A percentile compares a stretch with the other conserved stretches of the same genome.
Evolutionary conservation across 2,888 invertebrate genomes (phyloP).

Genomic region (Nemoura dubitans): DNA sequence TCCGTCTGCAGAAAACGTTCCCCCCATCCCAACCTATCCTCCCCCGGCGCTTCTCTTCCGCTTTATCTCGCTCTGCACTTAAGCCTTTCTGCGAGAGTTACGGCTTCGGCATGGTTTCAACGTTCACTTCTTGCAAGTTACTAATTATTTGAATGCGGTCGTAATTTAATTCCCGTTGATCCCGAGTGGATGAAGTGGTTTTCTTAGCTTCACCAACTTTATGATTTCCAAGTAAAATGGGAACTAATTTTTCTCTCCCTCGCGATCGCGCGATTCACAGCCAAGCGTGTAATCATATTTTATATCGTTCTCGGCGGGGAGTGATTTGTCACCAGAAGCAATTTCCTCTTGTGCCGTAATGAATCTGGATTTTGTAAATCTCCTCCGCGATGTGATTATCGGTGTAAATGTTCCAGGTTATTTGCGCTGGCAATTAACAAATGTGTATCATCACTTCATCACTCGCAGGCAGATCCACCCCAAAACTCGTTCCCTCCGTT

Average conservation of each 20-base stretch:
- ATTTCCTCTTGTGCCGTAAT: not conserved
- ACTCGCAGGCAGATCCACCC: not conserved
- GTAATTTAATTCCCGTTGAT: not conserved
- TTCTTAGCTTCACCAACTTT: constrained; percentile 12
- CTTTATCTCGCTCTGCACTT: not conserved
- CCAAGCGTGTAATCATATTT: not conserved
- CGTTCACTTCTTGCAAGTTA: not conserved
- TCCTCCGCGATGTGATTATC: not conserved
- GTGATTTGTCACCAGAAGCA: not conserved
- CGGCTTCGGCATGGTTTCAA: not conserved
- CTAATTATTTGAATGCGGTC: constrained; percentile 12
- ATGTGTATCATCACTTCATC: not conserved
- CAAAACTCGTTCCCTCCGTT: not conserved
- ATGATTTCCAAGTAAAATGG: constrained; percentile 12
- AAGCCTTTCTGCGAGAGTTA: not conserved
- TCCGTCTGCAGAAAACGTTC: not conserved
- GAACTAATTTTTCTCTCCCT: not conserved
- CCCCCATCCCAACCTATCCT: not conserved
- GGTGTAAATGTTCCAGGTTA: not conserved
- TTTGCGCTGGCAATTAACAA: not conserved
- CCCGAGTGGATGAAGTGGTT: constrained; percentile 7
- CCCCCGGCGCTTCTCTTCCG: not conserved
- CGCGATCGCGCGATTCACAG: not conserved
- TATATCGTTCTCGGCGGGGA: constrained; percentile 4
- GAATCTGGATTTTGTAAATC: constrained; percentile 3